Conservation (phyloP, 2,113 vertebrate species). For the Origma solitaria region DNA sequence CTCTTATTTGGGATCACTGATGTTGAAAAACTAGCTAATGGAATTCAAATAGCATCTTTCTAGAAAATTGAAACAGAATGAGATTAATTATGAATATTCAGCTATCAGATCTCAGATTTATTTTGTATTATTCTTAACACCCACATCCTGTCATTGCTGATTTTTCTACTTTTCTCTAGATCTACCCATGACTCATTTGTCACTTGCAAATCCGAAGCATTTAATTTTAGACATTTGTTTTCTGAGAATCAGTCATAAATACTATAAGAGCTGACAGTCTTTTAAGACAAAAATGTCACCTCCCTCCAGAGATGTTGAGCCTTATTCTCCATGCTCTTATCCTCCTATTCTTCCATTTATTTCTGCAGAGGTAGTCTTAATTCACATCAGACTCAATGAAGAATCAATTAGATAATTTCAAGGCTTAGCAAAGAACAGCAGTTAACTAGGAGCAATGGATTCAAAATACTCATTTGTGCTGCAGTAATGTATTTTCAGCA, state of each 20-base stretch:
- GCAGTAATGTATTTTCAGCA: not conserved
- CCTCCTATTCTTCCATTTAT: not conserved
- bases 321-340: not conserved
- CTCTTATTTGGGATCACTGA: not conserved
- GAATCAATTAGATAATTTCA: not conserved
- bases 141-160: not conserved
- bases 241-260: not conserved
- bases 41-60: not conserved
- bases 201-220: slow-evolving; percentile 9
- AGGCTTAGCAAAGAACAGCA: not conserved
- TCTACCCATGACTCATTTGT: slow-evolving; percentile 3
- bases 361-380: not conserved
- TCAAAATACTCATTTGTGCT: not conserved
- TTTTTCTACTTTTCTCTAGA: slow-evolving; percentile 13
- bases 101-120: not conserved
- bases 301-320: not conserved
- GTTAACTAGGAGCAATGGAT: not conserved
- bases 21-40: not conserved
- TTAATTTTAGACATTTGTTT: slow-evolving; percentile 26
- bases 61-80: not conserved
- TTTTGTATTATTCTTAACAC: slow-evolving; percentile 21
- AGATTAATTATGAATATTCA: not conserved
- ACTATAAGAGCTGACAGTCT: not conserved
- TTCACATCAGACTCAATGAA: not conserved
- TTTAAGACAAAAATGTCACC: not conserved